These are phyloP conservation scores for Papilio protenor DNA, from an alignment of 2,888 invertebrate genomes.

Conservation along the genomic window DNA sequence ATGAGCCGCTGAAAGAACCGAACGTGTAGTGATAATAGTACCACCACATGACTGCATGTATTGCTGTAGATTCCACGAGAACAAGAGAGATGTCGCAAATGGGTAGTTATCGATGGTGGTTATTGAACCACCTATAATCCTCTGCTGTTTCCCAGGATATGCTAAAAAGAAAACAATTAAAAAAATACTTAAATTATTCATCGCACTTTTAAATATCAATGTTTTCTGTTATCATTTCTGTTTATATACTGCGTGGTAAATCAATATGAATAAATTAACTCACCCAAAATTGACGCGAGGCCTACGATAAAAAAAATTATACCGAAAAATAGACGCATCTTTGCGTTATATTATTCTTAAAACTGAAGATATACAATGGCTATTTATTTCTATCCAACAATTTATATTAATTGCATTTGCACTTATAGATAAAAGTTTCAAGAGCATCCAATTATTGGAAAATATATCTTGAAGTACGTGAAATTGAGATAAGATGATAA, in stretches of 20 bases:
- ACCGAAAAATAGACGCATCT: slow-evolving; percentile 18
- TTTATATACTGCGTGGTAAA: too few relatives aligned
- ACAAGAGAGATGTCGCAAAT: slow-evolving; percentile 50
- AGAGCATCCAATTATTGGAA: slow-evolving; percentile 30
- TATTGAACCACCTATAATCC: slow-evolving; percentile 56
- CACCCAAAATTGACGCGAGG: slow-evolving; percentile 26
- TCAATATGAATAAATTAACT: background rate
- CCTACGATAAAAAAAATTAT: background rate
- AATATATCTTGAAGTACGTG: slow-evolving; percentile 10
- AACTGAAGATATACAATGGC: background rate
- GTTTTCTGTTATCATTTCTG: too few relatives aligned
- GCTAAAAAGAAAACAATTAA: slow-evolving; percentile 37
- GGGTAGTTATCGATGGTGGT: slow-evolving; percentile 55
- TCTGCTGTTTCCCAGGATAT: slow-evolving; percentile 46
- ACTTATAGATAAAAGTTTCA: slow-evolving; percentile 36
- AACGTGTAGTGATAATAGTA: slow-evolving; percentile 36
- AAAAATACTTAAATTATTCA: background rate
- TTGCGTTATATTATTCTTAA: background rate
- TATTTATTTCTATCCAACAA: slow-evolving; percentile 8
- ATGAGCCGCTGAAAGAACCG: slow-evolving; percentile 41
- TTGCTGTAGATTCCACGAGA: slow-evolving; percentile 44
- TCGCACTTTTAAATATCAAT: too few relatives aligned
- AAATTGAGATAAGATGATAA: slow-evolving; percentile 26
- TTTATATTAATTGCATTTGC: slow-evolving; percentile 36
- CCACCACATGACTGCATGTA: slow-evolving; percentile 56